Conservation (phyloP, 2,888 invertebrate genomes). For the Leptinotarsa tumamoca region DNA sequence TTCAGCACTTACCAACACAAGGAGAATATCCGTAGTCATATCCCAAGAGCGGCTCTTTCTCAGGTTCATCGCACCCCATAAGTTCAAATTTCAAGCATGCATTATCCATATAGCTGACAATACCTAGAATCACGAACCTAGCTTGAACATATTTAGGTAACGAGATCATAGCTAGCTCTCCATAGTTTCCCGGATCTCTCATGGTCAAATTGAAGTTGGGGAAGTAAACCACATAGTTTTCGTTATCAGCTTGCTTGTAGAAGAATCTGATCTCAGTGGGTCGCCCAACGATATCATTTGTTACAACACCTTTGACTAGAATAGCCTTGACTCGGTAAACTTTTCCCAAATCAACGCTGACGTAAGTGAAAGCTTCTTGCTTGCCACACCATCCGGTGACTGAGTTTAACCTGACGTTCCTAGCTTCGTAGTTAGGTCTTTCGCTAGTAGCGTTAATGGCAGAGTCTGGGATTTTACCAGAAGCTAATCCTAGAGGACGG, state of each 20-base stretch:
- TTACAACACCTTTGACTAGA: conserved; percentile 93
- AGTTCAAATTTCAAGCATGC: conserved; percentile 96
- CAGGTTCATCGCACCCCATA: conserved; percentile 94
- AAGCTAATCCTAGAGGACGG: conserved; percentile 79
- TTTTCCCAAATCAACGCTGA: conserved; percentile 93
- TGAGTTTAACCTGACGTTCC: conserved; percentile 88
- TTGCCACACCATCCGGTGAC: conserved; percentile 98
- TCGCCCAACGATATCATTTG: conserved; percentile 93
- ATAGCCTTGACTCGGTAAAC: conserved; percentile 94
- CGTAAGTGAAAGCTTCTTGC: conserved; percentile 95
- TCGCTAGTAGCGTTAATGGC: conserved; percentile 96
- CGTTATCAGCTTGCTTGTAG: conserved; percentile 93
- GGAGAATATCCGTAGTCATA: conserved; percentile 94
- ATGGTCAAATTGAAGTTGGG: conserved; percentile 95
- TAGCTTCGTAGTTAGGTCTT: conserved; percentile 90
- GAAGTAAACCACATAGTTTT: conserved; percentile 96
- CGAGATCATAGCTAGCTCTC: conserved; percentile 95
- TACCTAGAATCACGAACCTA: conserved; percentile 90
- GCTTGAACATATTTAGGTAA: conserved; percentile 94
- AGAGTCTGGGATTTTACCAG: conserved; percentile 90
- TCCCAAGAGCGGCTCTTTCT: conserved; percentile 84
- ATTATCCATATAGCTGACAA: conserved; percentile 96
- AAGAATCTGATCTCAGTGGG: conserved; percentile 97
- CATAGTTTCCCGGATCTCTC: conserved; percentile 96
- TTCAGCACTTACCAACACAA: conserved; percentile 78